Evolutionary conservation across 1,140 invertebrate genomes (phyloP).

Genomic region (Heliconius congener): DNA sequence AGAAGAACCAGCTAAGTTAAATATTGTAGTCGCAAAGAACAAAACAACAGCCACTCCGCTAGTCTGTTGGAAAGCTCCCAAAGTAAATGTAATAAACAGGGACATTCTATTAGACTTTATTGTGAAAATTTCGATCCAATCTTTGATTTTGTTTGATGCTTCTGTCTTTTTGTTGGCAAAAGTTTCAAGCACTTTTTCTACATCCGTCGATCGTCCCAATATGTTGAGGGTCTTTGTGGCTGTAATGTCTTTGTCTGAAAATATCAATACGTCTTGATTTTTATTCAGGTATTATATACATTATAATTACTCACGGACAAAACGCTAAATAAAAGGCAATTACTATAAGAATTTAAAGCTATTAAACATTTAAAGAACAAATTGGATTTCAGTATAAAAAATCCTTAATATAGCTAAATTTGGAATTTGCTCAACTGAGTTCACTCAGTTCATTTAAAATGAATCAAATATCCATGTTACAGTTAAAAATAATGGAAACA

Average conservation of each 20-base stretch:
- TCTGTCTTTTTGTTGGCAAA: slow-evolving; percentile 39
- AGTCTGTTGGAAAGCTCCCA: slow-evolving; percentile 54
- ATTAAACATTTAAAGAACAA: no score
- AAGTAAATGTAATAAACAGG: slow-evolving; percentile 52
- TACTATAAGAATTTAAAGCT: no score
- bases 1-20: slow-evolving; percentile 53
- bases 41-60: slow-evolving; percentile 57
- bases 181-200: slow-evolving; percentile 49
- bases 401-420: no score
- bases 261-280: neutral
- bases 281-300: neutral
- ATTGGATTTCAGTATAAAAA: no score
- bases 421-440: no score
- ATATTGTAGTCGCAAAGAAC: slow-evolving; percentile 62
- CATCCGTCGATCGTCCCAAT: slow-evolving; percentile 49
- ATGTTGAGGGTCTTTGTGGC: slow-evolving; percentile 48
- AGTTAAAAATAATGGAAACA: no score
- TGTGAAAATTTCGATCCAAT: slow-evolving; percentile 58
- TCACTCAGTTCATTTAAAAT: no score
- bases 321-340: neutral
- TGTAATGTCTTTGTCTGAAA: slow-evolving; percentile 50
- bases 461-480: no score
- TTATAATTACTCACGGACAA: neutral
- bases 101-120: slow-evolving; percentile 58
- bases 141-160: slow-evolving; percentile 41